Percentiles rank a stretch among this genome's conserved stretches.
Evolutionary conservation across 2,797 vertebrate species (phyloP).

Genomic region (Enteromius unitaeniatus): DNA sequence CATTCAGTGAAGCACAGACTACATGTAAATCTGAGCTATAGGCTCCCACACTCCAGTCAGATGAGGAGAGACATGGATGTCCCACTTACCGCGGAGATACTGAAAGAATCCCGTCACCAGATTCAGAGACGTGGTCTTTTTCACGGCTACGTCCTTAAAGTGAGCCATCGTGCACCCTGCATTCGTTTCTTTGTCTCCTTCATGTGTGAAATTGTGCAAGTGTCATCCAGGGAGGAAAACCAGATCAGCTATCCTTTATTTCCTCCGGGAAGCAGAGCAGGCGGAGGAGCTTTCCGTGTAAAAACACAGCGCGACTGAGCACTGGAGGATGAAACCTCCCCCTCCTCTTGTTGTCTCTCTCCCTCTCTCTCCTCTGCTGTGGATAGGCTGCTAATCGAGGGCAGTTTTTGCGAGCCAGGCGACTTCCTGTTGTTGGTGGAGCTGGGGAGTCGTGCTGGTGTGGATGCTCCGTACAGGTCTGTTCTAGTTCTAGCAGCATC

Average conservation of each 20-base stretch:
- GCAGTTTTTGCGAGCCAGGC: slow-evolving; percentile 69
- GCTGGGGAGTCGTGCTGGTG: slow-evolving; percentile 73
- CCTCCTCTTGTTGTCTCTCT: slow-evolving; percentile 60
- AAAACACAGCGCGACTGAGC: slow-evolving; percentile 69
- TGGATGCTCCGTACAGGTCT: slow-evolving; percentile 72
- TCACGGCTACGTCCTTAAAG: slow-evolving; percentile 79
- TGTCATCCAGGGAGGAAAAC: slow-evolving; percentile 72
- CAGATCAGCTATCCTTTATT: slow-evolving; percentile 64
- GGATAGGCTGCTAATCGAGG: slow-evolving; percentile 63
- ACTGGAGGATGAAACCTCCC: slow-evolving; percentile 64
- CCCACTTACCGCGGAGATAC: slow-evolving; percentile 86
- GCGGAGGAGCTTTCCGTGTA: slow-evolving; percentile 71
- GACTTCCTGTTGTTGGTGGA: slow-evolving; percentile 70
- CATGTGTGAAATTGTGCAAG: slow-evolving; percentile 47
- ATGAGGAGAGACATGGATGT: slow-evolving; percentile 58
- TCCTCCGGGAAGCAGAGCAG: slow-evolving; percentile 74
- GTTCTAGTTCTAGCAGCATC: slow-evolving; percentile 75
- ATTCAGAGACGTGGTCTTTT: slow-evolving; percentile 80
- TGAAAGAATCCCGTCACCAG: slow-evolving; percentile 86
- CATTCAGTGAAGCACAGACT: slow-evolving; percentile 58
- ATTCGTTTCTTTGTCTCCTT: slow-evolving; percentile 60
- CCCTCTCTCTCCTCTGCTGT: slow-evolving; percentile 53
- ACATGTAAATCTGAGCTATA: slow-evolving; percentile 55
- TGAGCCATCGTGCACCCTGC: slow-evolving; percentile 79
- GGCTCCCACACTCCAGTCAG: slow-evolving; percentile 31